These are phyloP conservation scores for Hesperophylax magnus DNA, from an alignment of 1,140 invertebrate genomes.

Conservation along the genomic window DNA sequence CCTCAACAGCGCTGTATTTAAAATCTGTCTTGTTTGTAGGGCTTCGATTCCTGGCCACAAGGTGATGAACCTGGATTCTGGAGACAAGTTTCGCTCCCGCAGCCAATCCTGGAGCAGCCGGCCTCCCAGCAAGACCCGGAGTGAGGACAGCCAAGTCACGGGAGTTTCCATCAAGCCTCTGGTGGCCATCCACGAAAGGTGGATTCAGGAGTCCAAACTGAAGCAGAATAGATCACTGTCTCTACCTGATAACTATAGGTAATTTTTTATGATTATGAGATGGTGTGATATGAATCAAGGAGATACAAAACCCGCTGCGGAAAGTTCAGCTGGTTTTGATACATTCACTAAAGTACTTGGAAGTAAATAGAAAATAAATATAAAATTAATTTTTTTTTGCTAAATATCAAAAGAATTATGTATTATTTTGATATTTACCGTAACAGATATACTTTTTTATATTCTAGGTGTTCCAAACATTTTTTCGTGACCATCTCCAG, in stretches of 20 bases:
- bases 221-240: conserved; percentile 63
- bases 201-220: conserved; percentile 66
- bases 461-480: too few relatives aligned
- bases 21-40: not conserved
- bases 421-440: too few relatives aligned
- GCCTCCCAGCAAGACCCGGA: not conserved
- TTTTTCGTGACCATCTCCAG: too few relatives aligned
- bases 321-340: too few relatives aligned
- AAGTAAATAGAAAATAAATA: too few relatives aligned
- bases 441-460: too few relatives aligned
- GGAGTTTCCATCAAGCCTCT: conserved; percentile 66
- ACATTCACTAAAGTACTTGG: too few relatives aligned
- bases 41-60: conserved; percentile 1
- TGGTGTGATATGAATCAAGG: too few relatives aligned
- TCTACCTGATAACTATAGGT: conserved; percentile 60
- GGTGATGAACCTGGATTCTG: not conserved
- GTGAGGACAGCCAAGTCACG: conserved; percentile 11
- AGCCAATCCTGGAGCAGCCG: conserved; percentile 47
- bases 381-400: too few relatives aligned
- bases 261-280: not conserved
- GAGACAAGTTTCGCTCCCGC: conserved; percentile 31
- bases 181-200: conserved; percentile 68
- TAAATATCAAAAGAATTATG: too few relatives aligned
- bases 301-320: too few relatives aligned
- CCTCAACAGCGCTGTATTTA: too few relatives aligned